Evolutionary conservation across 2,888 invertebrate species (phyloP).

Genomic region (Scaptomyza reducta): DNA sequence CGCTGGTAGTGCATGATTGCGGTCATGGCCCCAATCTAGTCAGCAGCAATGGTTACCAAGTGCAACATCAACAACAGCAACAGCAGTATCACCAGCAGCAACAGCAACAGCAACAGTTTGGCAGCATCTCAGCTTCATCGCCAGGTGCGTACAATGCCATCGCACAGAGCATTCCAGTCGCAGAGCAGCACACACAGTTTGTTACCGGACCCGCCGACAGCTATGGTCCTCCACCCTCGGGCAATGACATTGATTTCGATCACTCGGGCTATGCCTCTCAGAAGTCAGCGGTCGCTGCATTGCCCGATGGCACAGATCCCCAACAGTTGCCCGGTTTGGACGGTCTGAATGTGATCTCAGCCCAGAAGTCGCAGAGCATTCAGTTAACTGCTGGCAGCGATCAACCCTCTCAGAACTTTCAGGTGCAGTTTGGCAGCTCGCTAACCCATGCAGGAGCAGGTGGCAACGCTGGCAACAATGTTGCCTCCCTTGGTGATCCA

Average conservation of each 20-base stretch:
- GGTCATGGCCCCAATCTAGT: slow-evolving; percentile 83
- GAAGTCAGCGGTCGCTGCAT: slow-evolving; percentile 68
- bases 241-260: slow-evolving; percentile 75
- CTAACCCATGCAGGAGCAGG: slow-evolving; percentile 74
- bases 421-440: slow-evolving; percentile 89
- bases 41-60: slow-evolving; percentile 68
- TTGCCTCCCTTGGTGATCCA: slow-evolving; percentile 60
- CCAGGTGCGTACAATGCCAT: slow-evolving; percentile 70
- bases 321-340: slow-evolving; percentile 80
- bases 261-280: slow-evolving; percentile 81
- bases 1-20: slow-evolving; percentile 78
- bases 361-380: slow-evolving; percentile 82
- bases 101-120: slow-evolving; percentile 34
- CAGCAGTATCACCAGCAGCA: slow-evolving; percentile 38
- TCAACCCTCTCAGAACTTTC: slow-evolving; percentile 88
- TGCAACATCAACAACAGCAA: slow-evolving; percentile 53
- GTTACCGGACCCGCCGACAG: slow-evolving; percentile 61
- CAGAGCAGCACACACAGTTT: slow-evolving; percentile 80
- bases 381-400: slow-evolving; percentile 71
- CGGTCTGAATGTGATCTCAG: slow-evolving; percentile 81
- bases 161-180: slow-evolving; percentile 79
- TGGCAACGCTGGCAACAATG: slow-evolving; percentile 9
- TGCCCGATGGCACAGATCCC: slow-evolving; percentile 74
- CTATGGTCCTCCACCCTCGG: slow-evolving; percentile 79
- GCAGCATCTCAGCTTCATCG: slow-evolving; percentile 52